Base-by-base conservation (phyloP, 2,113 vertebrate genomes). In the Syrrhaptes paradoxus region DNA sequence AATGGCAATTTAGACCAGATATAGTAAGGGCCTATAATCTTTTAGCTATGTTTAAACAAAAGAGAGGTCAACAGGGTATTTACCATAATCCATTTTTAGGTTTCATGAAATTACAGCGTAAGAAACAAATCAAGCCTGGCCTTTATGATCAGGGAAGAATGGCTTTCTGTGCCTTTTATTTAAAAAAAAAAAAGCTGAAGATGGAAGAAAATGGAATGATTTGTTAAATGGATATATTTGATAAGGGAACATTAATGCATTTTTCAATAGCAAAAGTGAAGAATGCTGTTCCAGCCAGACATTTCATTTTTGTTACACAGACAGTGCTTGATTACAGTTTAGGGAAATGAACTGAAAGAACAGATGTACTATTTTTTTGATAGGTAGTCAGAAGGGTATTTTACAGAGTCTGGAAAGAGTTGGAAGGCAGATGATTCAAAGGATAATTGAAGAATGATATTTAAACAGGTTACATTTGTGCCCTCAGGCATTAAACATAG, bases 261-360 rank as follows among this genome's bases (percentile, higher is more conserved):
- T 94, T 96, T 95, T 81, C 76, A 92, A 61, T 66, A 95, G 90
- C 86, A 94, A 78, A 95, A 95, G 76, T 88, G 61, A 94, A 94
- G 52, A 94, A 90, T 83, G 57, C 86, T 65, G 57, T 81, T 96
- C 15, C 85, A 95, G 63, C 45, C 52, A 92, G 85, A 72, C 38
- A 75, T 72, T 90, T 86, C 73, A 52, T 75, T 94, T 96, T 84
- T 92, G 84, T 70, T 88, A 89, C 73, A 83, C 31, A 86, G 90
- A 90, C 61, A 81, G 65, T 65, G 61, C 85, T 88, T 86, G 85
- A 92, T 93, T 95, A 92, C 57, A 84, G 72, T 92, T 93, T 93
- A 90, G 90, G 95, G 88, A 96, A 94, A 95, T 85, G 90, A 95
- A 93, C 52, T 55, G 76, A 89, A 96, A 96, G 90, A 92, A 93